These are phyloP conservation scores for Macrostomum lignano DNA, from an alignment of 1,140 invertebrate species.

Conservation along the genomic window DNA sequence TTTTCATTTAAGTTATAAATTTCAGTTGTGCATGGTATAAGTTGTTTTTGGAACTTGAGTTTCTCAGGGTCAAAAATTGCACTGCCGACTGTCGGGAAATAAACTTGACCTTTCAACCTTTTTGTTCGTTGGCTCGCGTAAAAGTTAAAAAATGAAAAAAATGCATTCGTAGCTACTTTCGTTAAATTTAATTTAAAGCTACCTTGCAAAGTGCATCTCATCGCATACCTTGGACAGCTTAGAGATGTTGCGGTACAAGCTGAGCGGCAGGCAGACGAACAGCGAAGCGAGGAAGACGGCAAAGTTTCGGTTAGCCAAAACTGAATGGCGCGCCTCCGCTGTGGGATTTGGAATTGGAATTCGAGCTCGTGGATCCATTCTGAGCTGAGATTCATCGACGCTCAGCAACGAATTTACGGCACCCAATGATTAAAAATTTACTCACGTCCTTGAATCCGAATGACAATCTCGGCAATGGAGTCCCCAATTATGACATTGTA, in stretches of 20 bases:
- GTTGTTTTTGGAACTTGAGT: too few relatives aligned
- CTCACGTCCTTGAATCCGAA: constrained; percentile 31
- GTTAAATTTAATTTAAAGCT: not conserved
- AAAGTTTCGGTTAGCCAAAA: constrained; percentile 41
- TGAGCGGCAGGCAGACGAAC: constrained; percentile 46
- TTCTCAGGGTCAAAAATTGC: too few relatives aligned
- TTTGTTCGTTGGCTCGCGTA: too few relatives aligned
- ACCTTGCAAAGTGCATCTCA: constrained; percentile 10
- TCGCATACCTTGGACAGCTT: constrained; percentile 44
- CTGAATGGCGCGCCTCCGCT: constrained; percentile 16
- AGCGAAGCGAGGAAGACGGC: constrained; percentile 46
- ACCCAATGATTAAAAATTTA: not conserved
- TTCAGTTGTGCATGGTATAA: too few relatives aligned
- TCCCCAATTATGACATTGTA: constrained; percentile 67
- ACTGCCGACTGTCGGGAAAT: too few relatives aligned
- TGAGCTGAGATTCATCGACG: too few relatives aligned
- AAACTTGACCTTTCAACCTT: too few relatives aligned
- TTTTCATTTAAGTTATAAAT: too few relatives aligned
- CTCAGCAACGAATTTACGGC: too few relatives aligned
- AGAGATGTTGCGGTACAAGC: constrained; percentile 48
- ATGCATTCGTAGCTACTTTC: not conserved
- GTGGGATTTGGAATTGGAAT: too few relatives aligned
- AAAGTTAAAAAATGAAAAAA: too few relatives aligned
- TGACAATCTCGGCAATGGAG: constrained; percentile 51
- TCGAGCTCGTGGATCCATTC: too few relatives aligned